phyloP scores from a whole-genome alignment of 2,113 vertebrate genomes.

The Microtus ochrogaster region DNA sequence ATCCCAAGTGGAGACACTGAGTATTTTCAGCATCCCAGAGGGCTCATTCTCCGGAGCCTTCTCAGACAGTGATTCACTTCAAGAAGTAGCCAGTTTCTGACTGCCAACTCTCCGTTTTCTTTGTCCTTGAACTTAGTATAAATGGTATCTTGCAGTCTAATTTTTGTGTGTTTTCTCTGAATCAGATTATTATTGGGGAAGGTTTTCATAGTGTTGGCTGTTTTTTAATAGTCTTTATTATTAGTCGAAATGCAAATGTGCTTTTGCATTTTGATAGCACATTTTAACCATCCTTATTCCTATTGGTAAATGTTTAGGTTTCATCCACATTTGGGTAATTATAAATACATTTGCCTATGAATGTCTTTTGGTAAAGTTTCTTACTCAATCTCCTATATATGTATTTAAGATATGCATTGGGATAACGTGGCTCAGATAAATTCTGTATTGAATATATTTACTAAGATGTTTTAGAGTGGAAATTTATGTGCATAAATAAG shows the following conservation, averaged over 20 bases:
- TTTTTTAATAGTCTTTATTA: background rate
- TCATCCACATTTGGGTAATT: background rate
- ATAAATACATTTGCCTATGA: background rate
- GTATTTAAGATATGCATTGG: background rate
- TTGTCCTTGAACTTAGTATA: background rate
- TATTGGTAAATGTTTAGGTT: background rate
- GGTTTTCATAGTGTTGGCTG: background rate
- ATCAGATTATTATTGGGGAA: background rate
- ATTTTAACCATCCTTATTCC: constrained; percentile 15
- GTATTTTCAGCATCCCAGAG: background rate
- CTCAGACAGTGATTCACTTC: background rate
- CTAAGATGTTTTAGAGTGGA: background rate
- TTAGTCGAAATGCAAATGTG: background rate
- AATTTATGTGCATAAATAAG: background rate
- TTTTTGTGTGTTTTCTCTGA: constrained; percentile 15
- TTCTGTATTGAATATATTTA: background rate
- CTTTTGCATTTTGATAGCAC: background rate
- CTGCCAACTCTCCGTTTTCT: background rate
- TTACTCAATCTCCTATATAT: background rate
- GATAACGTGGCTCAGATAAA: background rate
- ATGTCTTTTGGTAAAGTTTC: background rate
- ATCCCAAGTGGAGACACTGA: background rate
- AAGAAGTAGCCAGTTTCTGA: background rate
- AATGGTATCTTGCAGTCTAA: background rate
- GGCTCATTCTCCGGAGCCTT: background rate